Evolutionary conservation across 2,797 vertebrate species (phyloP).

Genomic region (Clarias laeviceps): DNA sequence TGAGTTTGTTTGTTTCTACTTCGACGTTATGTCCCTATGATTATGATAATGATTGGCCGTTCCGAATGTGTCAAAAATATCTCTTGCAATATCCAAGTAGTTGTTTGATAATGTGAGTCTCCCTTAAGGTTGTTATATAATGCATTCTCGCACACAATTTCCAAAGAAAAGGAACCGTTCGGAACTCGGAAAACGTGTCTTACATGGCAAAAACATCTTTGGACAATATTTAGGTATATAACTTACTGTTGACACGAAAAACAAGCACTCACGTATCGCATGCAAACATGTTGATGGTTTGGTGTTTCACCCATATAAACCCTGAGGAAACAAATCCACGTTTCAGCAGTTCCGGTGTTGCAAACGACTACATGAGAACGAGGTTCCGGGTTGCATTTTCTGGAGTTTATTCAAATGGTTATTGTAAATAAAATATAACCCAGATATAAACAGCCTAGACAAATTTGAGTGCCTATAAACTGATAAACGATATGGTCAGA

Average conservation of each 20-base stretch:
- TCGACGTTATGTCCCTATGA: neutral
- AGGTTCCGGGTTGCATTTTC: neutral
- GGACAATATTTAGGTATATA: neutral
- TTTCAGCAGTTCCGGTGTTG: neutral
- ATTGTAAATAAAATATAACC: neutral
- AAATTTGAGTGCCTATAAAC: neutral
- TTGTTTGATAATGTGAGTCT: neutral
- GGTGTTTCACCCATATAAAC: constrained; percentile 7
- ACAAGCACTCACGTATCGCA: neutral
- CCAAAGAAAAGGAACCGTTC: too few species aligned
- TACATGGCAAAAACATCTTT: neutral
- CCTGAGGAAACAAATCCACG: neutral
- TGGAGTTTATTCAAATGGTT: neutral
- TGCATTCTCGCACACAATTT: neutral
- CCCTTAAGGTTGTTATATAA: neutral
- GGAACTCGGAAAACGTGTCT: neutral
- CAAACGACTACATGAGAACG: too few species aligned
- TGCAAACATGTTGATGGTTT: neutral
- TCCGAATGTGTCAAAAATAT: neutral
- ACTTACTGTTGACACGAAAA: neutral
- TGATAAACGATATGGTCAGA: neutral
- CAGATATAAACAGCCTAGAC: neutral
- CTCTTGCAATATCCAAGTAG: neutral
- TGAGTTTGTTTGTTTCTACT: too few species aligned
- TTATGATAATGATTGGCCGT: neutral